Percentiles rank a stretch among this genome's conserved stretches.
These are phyloP conservation scores for Xerus inauris DNA, from an alignment of 2,113 vertebrate genomes.

Conservation along the genomic window DNA sequence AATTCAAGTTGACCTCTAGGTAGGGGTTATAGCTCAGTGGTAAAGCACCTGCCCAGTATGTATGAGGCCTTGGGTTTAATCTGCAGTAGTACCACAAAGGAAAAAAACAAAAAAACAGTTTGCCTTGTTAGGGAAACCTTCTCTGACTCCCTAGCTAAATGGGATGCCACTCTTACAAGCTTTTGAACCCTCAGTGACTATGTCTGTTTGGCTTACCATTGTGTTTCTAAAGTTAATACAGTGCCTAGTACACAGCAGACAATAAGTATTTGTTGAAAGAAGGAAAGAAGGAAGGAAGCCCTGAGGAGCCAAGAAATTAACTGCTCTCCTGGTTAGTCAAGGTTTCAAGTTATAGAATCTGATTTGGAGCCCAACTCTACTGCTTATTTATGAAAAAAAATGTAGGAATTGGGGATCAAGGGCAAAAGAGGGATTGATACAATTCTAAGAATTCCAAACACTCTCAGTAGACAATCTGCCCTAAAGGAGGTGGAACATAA, in stretches of 20 bases:
- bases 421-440: background rate
- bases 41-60: background rate
- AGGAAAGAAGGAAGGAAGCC: background rate
- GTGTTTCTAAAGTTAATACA: background rate
- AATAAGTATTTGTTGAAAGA: background rate
- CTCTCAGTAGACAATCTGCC: background rate
- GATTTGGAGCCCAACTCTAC: background rate
- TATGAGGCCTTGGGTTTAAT: background rate
- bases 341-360: background rate
- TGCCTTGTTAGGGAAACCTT: background rate
- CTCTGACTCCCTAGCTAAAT: background rate
- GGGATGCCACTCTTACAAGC: background rate
- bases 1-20: background rate
- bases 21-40: background rate
- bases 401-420: background rate
- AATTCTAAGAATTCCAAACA: background rate
- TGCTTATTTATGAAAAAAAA: background rate
- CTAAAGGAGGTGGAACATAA: background rate
- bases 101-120: background rate
- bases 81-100: background rate
- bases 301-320: background rate
- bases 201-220: background rate
- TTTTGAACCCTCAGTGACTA: background rate
- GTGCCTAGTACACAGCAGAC: background rate
- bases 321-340: background rate